Evolutionary conservation across 2,797 vertebrate genomes (phyloP).

Genomic region (Sebastes minor): DNA sequence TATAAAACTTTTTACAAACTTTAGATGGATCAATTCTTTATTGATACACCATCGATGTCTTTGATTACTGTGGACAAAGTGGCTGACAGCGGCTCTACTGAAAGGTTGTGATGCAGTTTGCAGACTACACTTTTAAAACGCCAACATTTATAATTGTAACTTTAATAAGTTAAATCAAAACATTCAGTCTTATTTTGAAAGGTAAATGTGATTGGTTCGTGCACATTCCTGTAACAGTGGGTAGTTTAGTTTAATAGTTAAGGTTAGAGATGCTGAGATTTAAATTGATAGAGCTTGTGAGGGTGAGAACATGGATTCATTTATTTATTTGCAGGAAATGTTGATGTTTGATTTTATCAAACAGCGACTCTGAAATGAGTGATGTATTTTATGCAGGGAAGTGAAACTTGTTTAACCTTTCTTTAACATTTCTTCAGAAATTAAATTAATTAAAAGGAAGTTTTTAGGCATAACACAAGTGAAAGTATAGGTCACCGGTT

Average conservation of each 20-base stretch:
- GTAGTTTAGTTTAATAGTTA: neutral
- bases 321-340: neutral
- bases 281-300: no score
- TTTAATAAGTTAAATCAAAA: no score
- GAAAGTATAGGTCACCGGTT: neutral
- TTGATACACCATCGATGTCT: neutral
- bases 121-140: no score
- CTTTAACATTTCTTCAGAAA: neutral
- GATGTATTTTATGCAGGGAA: neutral
- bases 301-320: neutral
- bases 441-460: neutral
- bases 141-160: no score
- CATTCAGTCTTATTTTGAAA: neutral
- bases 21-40: neutral
- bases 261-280: no score
- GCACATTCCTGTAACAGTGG: neutral
- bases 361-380: neutral
- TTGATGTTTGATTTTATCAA: neutral
- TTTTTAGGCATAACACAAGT: neutral
- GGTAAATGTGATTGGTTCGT: neutral
- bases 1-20: neutral
- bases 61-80: neutral
- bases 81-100: neutral
- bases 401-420: no score
- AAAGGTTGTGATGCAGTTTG: neutral